Base-by-base conservation (phyloP, 2,113 vertebrate species). In the Eulemur macaco region DNA sequence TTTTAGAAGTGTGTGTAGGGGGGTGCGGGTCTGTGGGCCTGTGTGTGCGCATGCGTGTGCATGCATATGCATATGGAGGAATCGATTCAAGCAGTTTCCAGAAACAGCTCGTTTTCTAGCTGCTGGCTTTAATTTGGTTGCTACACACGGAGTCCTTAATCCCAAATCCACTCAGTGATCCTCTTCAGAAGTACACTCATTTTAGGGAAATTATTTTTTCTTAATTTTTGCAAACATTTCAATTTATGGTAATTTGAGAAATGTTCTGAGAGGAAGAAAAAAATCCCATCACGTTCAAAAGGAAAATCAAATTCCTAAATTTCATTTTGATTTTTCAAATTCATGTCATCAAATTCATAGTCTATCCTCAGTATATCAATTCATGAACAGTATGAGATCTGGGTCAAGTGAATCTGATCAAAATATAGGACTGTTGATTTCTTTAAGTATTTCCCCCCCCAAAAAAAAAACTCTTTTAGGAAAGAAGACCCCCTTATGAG, bases 221-320 rank as follows among this genome's bases (percentile, higher is more conserved):
- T n/a, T 23, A 58, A 45, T 54, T 73, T 95, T 80, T 89, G 39
- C 42, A 66, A 88, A 86, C 37, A 81, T 81, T 95, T 96, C 39
- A 42, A 54, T 25, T 56, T 94, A 74, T 31, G 37, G 4, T 74
- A 83, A 80, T 84, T 90, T 76, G 47, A 31, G 54, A 87, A 91
- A 23, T 94, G 54, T 45, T 88, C 86, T 9, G 1, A 69, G 90
- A 58, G 1, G 45, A 17, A 4, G 27, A 60, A 71, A 86, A 85
- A 85, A 88, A 47, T 37, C 23, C 18, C 68, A 83, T 95, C 15
- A 50, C 5, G 58, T 88, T 92, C 23, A 0, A 15, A 34, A 91
- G 76, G 81, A 86, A 95, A 76, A n/a, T 88, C 39, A 50, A 6
- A 81, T 74, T 52, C n/a, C 9, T 58, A 89, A 64, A 87, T 77